phyloP scores from a whole-genome alignment of 2,888 invertebrate species.

The Osmoderma eremita region DNA sequence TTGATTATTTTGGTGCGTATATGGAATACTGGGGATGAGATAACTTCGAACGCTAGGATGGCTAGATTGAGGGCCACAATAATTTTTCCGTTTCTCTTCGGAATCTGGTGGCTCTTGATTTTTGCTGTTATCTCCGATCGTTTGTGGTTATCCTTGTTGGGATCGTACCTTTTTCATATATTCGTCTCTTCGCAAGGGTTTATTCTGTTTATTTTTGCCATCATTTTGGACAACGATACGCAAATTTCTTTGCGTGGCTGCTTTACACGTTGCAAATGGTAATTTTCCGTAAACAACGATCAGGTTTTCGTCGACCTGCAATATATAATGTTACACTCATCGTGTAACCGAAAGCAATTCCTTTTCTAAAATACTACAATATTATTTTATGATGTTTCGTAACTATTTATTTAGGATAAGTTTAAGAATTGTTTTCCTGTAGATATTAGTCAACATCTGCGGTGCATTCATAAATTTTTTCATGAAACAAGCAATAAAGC shows the following conservation, averaged over 20 bases:
- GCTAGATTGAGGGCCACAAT: conserved; percentile 10
- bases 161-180: conserved; percentile 30
- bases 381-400: too few relatives aligned
- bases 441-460: too few relatives aligned
- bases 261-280: neutral
- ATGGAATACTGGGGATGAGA: conserved; percentile 1
- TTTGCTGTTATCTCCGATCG: conserved; percentile 19
- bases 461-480: too few relatives aligned
- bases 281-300: too few relatives aligned
- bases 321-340: too few relatives aligned
- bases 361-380: too few relatives aligned
- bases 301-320: too few relatives aligned
- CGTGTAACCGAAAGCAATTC: too few relatives aligned
- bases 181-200: conserved; percentile 28
- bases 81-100: conserved; percentile 35
- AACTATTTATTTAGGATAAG: too few relatives aligned
- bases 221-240: conserved; percentile 32
- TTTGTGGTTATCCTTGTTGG: conserved; percentile 15
- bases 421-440: too few relatives aligned
- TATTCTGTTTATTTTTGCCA: conserved; percentile 25
- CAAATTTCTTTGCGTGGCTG: neutral
- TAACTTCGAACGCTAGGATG: conserved; percentile 8
- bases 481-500: too few relatives aligned
- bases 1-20: conserved; percentile 8
- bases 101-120: conserved; percentile 28